A percentile compares a stretch with the other conserved stretches of the same genome.
phyloP scores from a whole-genome alignment of 2,888 invertebrate species.

The Lingula anatina region DNA sequence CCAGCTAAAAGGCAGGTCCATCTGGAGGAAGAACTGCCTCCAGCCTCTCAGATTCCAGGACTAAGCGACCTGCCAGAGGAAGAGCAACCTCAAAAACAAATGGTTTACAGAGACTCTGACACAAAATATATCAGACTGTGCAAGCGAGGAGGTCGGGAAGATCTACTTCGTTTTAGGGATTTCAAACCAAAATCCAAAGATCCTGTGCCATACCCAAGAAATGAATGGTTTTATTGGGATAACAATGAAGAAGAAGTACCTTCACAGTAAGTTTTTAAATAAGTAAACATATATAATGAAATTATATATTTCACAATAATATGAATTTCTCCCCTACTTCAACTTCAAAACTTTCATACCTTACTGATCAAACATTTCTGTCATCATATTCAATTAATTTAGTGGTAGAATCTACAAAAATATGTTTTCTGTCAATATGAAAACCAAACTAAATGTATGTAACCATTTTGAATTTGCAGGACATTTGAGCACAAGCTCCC shows the following conservation, averaged over 20 bases:
- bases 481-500: conserved; percentile 36
- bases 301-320: no score
- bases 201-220: conserved; percentile 32
- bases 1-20: conserved; percentile 25
- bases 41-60: conserved; percentile 45
- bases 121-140: conserved; percentile 43
- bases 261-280: no score
- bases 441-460: no score
- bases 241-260: conserved; percentile 47
- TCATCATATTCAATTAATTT: no score
- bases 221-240: conserved; percentile 47
- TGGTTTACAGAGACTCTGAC: conserved; percentile 29
- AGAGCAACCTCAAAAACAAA: conserved; percentile 7
- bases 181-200: conserved; percentile 15
- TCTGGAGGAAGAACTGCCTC: conserved; percentile 25
- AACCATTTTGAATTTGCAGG: no score
- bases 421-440: no score
- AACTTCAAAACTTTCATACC: no score
- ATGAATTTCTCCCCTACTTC: no score
- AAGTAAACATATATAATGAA: no score
- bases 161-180: conserved; percentile 34
- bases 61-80: conserved; percentile 25
- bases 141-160: conserved; percentile 46
- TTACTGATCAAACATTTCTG: no score
- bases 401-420: no score